Base-by-base conservation (phyloP, 2,113 vertebrate genomes). In the Petrocephalus zakoni region DNA sequence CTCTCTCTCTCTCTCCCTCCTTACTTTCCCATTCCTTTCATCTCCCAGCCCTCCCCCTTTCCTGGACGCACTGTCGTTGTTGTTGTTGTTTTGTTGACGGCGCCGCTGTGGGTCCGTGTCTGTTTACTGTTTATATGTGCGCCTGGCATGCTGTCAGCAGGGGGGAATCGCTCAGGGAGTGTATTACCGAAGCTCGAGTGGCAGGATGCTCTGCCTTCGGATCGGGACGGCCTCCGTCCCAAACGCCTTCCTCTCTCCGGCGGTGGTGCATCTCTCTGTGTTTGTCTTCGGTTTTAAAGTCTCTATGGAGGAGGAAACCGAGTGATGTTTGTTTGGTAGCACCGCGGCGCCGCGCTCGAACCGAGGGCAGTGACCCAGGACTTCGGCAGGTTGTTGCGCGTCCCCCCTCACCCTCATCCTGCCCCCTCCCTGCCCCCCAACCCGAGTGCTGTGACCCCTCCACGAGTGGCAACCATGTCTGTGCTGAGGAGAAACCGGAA, bases 401-500 rank as follows among this genome's bases (percentile, higher is more conserved):
- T 46, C 58, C 17, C 3, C 21, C 22, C 58, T n/a, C 61, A 0
- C 58, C n/a, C 58, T 64, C 58, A 25, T 68, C 42, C 15, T 21
- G 4, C 64, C n/a, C 21, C 47, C 46, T 47, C 22, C 52, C 53
- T 19, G 52, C 34, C 55, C 55, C 37, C 15, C 55, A 46, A 53
- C 85, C 37, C 4, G 29, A 25, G 22, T 46, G 5, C 85, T 6
- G 84, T 15, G n/a, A 85, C 53, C 53, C 55, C 61, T n/a, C 85
- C 3, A 37, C 22, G 34, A 58, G 29, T 46, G 47, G 25, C 68
- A 9, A 25, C 87, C 89, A 95, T 95, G 94, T 95, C 94, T 2
- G 89, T 91, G 21, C 94, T 95, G 53, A 92, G 90, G 92, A 94
- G 91, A 91, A 92, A 84, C 82, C 93, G 91, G 88, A 93, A 87